A percentile compares a stretch with the other conserved stretches of the same genome.
Conservation (phyloP, 2,113 vertebrate genomes). For the Cygnus atratus region DNA sequence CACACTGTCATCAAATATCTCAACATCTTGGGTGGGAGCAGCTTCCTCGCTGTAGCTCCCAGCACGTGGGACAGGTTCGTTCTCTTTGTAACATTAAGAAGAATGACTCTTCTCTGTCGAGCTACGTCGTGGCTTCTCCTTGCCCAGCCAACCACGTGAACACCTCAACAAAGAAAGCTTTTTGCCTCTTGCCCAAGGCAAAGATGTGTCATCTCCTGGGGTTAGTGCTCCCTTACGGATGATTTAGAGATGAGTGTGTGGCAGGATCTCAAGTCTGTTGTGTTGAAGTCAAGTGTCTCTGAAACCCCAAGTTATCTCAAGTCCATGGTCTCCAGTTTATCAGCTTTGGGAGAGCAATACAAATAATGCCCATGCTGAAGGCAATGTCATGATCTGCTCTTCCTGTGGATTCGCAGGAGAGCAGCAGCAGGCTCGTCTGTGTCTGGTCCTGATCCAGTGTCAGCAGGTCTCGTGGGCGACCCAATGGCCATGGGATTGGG, state of each 20-base stretch:
- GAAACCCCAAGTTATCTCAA: neutral
- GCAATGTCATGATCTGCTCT: neutral
- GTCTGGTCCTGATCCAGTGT: fast-evolving
- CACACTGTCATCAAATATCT: neutral
- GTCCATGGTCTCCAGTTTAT: neutral
- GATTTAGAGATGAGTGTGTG: neutral
- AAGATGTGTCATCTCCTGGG: neutral
- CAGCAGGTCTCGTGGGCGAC: neutral
- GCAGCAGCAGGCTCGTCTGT: neutral
- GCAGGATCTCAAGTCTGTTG: neutral
- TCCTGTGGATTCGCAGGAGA: neutral
- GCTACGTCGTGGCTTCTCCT: neutral
- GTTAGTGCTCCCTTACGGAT: neutral
- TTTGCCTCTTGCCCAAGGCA: neutral
- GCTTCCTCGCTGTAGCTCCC: neutral
- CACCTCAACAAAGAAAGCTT: neutral
- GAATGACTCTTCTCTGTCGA: neutral
- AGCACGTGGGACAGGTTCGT: fast-evolving
- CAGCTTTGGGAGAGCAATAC: neutral
- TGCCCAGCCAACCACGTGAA: neutral
- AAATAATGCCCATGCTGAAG: fast-evolving
- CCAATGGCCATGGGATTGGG: neutral
- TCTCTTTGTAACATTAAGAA: neutral
- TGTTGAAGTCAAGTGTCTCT: neutral
- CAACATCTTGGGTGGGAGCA: neutral